phyloP scores from a whole-genome alignment of 1,140 invertebrate species.

The Philopotamus ludificatus region DNA sequence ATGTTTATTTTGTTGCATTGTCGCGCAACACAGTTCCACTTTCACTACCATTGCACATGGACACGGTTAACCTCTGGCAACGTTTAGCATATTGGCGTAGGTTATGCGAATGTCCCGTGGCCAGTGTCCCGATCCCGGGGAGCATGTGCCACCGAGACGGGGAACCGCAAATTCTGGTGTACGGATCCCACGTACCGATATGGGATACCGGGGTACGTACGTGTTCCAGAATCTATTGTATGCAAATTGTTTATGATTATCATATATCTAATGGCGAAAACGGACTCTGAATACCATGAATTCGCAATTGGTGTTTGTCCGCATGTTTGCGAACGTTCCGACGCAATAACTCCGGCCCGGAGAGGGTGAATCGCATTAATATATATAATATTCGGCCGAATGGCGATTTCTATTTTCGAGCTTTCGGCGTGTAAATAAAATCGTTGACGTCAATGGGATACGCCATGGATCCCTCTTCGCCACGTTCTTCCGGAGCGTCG shows the following conservation, averaged over 20 bases:
- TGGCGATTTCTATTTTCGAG: too few relatives aligned
- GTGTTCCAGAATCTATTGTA: constrained; percentile 34
- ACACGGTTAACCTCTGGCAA: constrained; percentile 7
- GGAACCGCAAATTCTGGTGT: constrained; percentile 9
- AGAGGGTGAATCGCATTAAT: too few relatives aligned
- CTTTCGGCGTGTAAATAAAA: too few relatives aligned
- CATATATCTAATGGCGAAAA: constrained; percentile 26
- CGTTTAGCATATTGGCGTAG: constrained; percentile 6
- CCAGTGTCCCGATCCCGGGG: neutral
- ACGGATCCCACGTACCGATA: constrained; percentile 12
- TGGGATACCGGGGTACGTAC: neutral
- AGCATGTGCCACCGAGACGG: neutral
- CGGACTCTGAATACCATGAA: constrained; percentile 14
- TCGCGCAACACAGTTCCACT: neutral
- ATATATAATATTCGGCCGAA: too few relatives aligned
- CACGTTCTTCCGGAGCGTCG: too few relatives aligned
- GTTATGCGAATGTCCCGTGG: neutral
- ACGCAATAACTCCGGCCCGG: constrained; percentile 7
- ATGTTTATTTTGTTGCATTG: too few relatives aligned
- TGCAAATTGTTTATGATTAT: constrained; percentile 36
- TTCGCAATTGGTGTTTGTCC: constrained; percentile 12
- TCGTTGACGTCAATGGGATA: too few relatives aligned
- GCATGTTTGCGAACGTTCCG: neutral
- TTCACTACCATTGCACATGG: neutral
- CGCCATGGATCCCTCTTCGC: too few relatives aligned